A percentile compares a stretch with the other conserved stretches of the same genome.
These are phyloP conservation scores for Artibeus jamaicensis DNA, from an alignment of 2,797 vertebrate genomes.

Conservation along the genomic window DNA sequence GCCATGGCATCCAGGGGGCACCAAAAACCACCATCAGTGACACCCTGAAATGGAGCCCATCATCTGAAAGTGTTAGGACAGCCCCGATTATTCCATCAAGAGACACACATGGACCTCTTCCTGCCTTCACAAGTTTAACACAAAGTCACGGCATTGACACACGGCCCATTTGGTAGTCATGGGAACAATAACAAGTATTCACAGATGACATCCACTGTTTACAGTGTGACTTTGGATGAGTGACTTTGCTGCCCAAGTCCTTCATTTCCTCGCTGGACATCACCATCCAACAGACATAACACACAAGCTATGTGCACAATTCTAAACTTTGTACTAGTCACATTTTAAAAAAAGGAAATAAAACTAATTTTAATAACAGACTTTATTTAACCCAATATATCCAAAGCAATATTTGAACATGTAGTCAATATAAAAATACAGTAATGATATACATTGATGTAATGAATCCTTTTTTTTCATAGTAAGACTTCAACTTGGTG, in stretches of 20 bases:
- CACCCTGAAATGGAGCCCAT: background rate
- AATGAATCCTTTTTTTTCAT: background rate
- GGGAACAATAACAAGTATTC: background rate
- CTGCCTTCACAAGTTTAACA: background rate
- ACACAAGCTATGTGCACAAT: no score
- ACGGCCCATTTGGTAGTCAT: background rate
- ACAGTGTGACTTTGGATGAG: background rate
- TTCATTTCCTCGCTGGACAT: background rate
- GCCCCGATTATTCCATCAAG: no score
- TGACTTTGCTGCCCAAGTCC: background rate
- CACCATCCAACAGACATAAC: no score
- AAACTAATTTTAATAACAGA: background rate
- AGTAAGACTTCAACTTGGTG: background rate
- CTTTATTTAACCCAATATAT: background rate
- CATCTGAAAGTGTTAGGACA: background rate
- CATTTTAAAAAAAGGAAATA: background rate
- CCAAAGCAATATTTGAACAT: background rate
- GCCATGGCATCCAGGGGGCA: background rate
- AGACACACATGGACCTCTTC: background rate
- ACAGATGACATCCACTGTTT: background rate
- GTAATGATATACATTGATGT: background rate
- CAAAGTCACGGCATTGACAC: background rate
- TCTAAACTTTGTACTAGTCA: background rate
- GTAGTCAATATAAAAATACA: background rate
- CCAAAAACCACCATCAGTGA: background rate